A percentile compares a stretch with the other conserved stretches of the same genome.
These are phyloP conservation scores for Merodon equestris DNA, from an alignment of 2,888 invertebrate genomes.

Conservation along the genomic window DNA sequence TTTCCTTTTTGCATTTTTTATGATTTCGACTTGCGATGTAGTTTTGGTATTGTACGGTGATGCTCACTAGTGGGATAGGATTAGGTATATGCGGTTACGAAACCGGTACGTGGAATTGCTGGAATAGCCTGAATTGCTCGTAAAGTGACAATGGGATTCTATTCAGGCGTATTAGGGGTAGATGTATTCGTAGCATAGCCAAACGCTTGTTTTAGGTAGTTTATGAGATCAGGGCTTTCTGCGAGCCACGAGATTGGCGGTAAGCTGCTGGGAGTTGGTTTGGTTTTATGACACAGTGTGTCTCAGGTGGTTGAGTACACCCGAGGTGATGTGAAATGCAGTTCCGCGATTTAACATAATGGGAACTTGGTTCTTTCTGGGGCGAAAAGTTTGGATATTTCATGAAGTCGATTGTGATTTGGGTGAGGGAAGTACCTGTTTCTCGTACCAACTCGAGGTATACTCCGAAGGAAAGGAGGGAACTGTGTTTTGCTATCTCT, in stretches of 20 bases:
- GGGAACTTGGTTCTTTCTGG: too few species aligned
- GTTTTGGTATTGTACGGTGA: constrained; percentile 49
- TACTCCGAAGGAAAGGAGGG: too few species aligned
- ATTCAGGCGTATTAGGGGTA: constrained; percentile 46
- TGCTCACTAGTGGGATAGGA: not conserved
- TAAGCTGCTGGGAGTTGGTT: constrained; percentile 14
- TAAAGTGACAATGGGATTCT: constrained; percentile 62
- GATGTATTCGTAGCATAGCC: constrained; percentile 27
- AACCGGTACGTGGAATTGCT: constrained; percentile 63
- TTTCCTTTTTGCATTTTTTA: constrained; percentile 59
- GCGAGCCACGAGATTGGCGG: constrained; percentile 11
- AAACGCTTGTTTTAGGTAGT: too few species aligned
- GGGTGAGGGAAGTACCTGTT: too few species aligned
- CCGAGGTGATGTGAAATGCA: too few species aligned
- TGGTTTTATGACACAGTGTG: constrained; percentile 48
- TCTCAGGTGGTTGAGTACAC: constrained; percentile 31
- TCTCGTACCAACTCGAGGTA: too few species aligned
- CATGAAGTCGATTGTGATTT: too few species aligned
- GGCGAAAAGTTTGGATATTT: too few species aligned
- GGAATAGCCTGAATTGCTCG: constrained; percentile 64
- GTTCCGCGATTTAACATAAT: too few species aligned
- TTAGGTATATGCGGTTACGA: constrained; percentile 51
- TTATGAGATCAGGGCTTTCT: constrained; percentile 54
- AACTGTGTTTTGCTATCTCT: too few species aligned
- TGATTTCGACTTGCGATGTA: constrained; percentile 58